Evolutionary conservation across 1,140 invertebrate species (phyloP), one percentile per base, ranked within the genome.

Genomic region (Heliconius hermathena): DNA sequence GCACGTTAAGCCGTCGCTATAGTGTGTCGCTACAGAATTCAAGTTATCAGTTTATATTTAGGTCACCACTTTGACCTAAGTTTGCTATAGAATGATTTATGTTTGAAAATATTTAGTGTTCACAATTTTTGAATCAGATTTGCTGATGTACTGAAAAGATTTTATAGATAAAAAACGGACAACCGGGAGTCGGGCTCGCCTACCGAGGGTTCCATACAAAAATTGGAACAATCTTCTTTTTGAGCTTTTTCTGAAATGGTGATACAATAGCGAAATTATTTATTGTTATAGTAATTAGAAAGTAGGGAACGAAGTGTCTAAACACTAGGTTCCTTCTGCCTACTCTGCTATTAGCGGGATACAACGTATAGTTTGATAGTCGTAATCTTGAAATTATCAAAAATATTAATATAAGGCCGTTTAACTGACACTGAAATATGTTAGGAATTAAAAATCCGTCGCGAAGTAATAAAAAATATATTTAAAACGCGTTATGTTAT

Each of bases 1-100:
- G 57, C 57, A 66, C 57, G 57, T 26, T 66, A 66, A 66, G n/a
- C 57, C 22, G 57, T 66, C 57, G 57, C 22, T 66, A 5, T 66
- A 66, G 57, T 66, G 57, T 66, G 22, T 26, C 57, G 22, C 22
- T 22, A 29, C 22, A 66, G n/a, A 60, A 66, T 66, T 66, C 22
- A 66, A 66, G 57, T 66, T 66, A 66, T 66, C 57, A 57, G 54
- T 9, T 57, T 57, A 66, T 66, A 66, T 66, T 26, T 66, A 66
- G 57, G 57, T 66, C 57, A 66, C 22, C 16, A 29, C 9, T 26
- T 66, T 66, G 57, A 66, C 57, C 57, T 66, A 66, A 66, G 57
- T 29, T 66, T 66, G 57, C 57, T 26, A 26, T 60, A 60, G n/a
- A 26, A 26, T 60, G 57, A 60, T 60, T 60, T 60, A 60, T 60